phyloP scores from a whole-genome alignment of 2,113 vertebrate genomes.

The Procapra przewalskii region DNA sequence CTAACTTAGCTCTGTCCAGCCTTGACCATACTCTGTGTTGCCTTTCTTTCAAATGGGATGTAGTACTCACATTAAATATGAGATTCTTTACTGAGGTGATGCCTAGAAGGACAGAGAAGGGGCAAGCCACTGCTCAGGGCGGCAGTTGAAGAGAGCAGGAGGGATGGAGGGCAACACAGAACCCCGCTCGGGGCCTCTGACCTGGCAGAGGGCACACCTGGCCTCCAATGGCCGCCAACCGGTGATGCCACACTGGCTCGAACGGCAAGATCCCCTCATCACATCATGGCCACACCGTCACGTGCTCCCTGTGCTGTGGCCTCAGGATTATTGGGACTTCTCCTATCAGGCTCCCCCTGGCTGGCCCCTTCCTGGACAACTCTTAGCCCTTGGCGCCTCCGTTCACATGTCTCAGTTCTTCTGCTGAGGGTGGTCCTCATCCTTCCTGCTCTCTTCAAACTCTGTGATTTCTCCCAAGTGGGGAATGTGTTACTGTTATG shows the following conservation, averaged over 20 bases:
- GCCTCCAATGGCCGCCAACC: background rate
- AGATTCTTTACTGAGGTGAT: background rate
- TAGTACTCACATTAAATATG: background rate
- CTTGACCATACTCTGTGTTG: background rate
- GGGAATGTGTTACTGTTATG: background rate
- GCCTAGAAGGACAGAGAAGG: background rate
- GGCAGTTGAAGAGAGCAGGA: no score
- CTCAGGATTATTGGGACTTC: background rate
- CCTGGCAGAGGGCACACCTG: background rate
- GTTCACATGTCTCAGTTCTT: background rate
- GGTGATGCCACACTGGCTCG: background rate
- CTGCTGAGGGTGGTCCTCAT: background rate
- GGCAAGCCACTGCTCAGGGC: no score
- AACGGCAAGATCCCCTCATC: fast-evolving
- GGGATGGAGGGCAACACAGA: fast-evolving
- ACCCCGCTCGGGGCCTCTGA: fast-evolving
- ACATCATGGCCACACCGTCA: fast-evolving
- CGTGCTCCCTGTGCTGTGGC: fast-evolving
- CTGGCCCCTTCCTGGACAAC: background rate
- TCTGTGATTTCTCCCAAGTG: background rate
- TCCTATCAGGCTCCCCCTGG: background rate
- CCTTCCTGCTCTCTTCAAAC: background rate
- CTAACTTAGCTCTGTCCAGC: background rate
- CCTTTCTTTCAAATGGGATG: background rate
- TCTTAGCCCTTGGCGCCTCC: background rate